Base-by-base conservation (phyloP, 2,113 vertebrate genomes). In the Oceanites oceanicus region DNA sequence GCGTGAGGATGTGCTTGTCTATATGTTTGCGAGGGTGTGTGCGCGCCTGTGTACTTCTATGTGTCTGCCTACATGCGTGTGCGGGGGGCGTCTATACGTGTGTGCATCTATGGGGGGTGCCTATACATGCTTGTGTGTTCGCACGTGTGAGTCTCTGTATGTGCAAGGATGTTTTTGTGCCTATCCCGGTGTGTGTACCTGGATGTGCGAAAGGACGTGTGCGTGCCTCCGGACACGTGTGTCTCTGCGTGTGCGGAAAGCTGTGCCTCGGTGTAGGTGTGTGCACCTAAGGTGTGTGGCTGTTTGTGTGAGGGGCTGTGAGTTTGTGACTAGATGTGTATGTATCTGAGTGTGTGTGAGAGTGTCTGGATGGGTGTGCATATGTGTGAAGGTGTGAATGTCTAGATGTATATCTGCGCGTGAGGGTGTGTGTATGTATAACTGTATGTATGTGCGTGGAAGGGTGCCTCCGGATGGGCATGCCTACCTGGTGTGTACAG, bases 361-460 rank as follows among this genome's bases (percentile, higher is more conserved):
- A 0, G 29, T 20, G 7, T 2, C n/a, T 20, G 22, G 1, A 4
- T 11, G 65, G 26, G 14, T 11, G 50, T 13, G 38, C 3, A 0
- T 42, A 1, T 7, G 15, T 25, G 73, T 20, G 30, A 20, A 81
- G 47, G 22, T 44, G 81, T 15, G 74, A 26, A 1, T 34, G 11
- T 16, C 68, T 15, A 7, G 63, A 8, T 12, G 79, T 10, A 2
- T 22, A 29, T 0, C 30, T 58, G 4, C 3, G 7, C 8, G 47
- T 30, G 66, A 55, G 25, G 13, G n/a, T 8, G 50, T 12, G 65
- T 27, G 29, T 20, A 2, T 19, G 11, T 26, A 1, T 29, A 52
- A 22, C 17, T 3, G 18, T 5, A 1, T 0, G 44, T 29, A 4
- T 0, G 17, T 23, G 26, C 4, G 30, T 3, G 30, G 21, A 19